Conservation (phyloP, 2,797 vertebrate species). For the Cottoperca gobio region DNA sequence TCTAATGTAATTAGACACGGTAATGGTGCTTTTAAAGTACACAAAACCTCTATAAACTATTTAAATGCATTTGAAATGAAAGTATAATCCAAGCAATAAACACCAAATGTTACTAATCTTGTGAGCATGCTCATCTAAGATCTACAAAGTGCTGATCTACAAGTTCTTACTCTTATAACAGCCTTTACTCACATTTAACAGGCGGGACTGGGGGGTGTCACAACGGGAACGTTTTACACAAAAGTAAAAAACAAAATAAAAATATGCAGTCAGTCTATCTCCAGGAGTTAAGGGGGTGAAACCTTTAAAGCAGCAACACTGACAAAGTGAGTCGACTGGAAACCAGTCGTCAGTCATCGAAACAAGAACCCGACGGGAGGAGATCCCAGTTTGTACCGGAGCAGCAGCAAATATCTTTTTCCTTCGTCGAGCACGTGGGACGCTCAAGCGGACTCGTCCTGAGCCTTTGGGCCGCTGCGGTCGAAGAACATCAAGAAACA, state of each 20-base stretch:
- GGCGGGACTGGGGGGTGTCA: slow-evolving; percentile 19
- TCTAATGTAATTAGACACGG: slow-evolving; percentile 1
- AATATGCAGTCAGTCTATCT: slow-evolving; percentile 44
- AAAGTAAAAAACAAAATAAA: no score
- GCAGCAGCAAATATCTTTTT: slow-evolving; percentile 61
- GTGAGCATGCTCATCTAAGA: not conserved
- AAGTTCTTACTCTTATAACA: not conserved
- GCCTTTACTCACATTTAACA: slow-evolving; percentile 9
- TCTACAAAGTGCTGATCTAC: slow-evolving; percentile 21
- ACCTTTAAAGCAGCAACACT: slow-evolving; percentile 52
- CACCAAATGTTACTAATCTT: not conserved
- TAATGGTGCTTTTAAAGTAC: slow-evolving; percentile 9
- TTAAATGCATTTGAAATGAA: not conserved
- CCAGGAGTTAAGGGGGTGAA: not conserved
- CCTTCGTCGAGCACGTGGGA: slow-evolving; percentile 15
- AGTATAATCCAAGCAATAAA: slow-evolving; percentile 15
- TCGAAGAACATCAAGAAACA: slow-evolving; percentile 10
- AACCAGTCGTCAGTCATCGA: slow-evolving; percentile 38
- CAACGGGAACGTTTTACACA: slow-evolving; percentile 25
- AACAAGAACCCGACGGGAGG: slow-evolving; percentile 10
- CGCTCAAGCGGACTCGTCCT: slow-evolving; percentile 73
- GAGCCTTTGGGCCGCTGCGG: slow-evolving; percentile 66
- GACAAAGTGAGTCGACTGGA: slow-evolving; percentile 31
- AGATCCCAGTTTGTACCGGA: slow-evolving; percentile 9
- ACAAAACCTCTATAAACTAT: not conserved